Conservation (phyloP, 2,113 vertebrate species). For the Anoplopoma fimbria region DNA sequence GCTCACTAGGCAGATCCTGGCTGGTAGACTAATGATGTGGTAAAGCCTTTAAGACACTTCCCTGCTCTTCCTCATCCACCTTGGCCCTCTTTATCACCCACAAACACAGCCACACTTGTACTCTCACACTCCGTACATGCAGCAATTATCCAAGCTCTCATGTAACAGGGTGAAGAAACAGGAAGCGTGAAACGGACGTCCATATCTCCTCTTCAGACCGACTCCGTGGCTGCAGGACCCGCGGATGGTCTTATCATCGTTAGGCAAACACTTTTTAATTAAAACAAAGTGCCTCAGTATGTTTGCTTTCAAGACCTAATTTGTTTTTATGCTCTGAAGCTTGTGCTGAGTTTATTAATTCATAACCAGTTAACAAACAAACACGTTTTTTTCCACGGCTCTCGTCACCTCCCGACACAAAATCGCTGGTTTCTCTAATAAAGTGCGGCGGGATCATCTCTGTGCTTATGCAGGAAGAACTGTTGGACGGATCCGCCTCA, state of each 20-base stretch:
- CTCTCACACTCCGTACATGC: not conserved
- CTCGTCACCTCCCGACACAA: not conserved
- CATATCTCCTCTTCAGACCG: slow-evolving; percentile 13
- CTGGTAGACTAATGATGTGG: slow-evolving; percentile 48
- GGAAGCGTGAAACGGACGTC: not conserved
- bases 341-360: slow-evolving; percentile 50
- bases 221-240: not conserved
- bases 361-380: slow-evolving; percentile 43
- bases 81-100: slow-evolving; percentile 4
- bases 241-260: slow-evolving; percentile 22
- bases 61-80: slow-evolving; percentile 22
- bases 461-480: slow-evolving; percentile 18
- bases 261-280: slow-evolving; percentile 53
- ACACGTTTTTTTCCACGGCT: slow-evolving; percentile 9
- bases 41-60: slow-evolving; percentile 18
- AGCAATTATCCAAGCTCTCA: slow-evolving; percentile 6
- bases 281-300: slow-evolving; percentile 32
- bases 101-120: slow-evolving; percentile 20
- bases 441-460: slow-evolving; percentile 4
- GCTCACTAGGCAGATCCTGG: slow-evolving; percentile 1
- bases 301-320: slow-evolving; percentile 38
- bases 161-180: slow-evolving; percentile 9
- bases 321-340: slow-evolving; percentile 35
- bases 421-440: not conserved
- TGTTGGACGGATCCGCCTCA: slow-evolving; percentile 22